phyloP scores from a whole-genome alignment of 2,113 vertebrate genomes.

The Pterocles orientalis region DNA sequence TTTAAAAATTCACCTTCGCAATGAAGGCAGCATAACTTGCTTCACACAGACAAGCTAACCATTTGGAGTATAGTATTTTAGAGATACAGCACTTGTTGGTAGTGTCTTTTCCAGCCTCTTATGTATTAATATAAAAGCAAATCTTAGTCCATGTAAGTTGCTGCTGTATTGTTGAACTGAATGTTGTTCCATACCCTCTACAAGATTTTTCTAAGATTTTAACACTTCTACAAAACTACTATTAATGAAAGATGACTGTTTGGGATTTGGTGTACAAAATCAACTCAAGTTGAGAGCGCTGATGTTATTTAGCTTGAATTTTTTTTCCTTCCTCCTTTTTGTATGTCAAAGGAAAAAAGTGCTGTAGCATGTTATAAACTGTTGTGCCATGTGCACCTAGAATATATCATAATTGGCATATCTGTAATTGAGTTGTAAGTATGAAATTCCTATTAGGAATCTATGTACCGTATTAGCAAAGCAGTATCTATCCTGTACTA shows the following conservation, averaged over 20 bases:
- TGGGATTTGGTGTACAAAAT: background rate
- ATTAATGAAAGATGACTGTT: background rate
- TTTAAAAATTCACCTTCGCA: background rate
- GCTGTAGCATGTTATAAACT: conserved; percentile 23
- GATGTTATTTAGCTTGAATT: background rate
- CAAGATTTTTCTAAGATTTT: background rate
- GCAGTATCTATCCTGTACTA: background rate
- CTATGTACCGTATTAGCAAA: conserved; percentile 54
- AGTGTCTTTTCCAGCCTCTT: background rate
- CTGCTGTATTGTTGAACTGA: background rate
- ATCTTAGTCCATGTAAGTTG: background rate
- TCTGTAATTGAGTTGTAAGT: conserved; percentile 48
- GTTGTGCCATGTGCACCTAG: background rate
- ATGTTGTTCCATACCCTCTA: background rate
- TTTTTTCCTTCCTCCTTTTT: background rate
- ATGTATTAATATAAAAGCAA: background rate
- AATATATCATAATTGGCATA: conserved; percentile 23
- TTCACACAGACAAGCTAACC: background rate
- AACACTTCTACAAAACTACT: background rate
- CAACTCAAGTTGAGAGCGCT: background rate
- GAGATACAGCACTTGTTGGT: background rate
- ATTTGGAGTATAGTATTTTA: background rate
- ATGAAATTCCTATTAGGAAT: conserved; percentile 49
- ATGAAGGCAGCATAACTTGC: background rate
- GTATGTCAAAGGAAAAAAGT: background rate